Evolutionary conservation across 1,140 invertebrate genomes (phyloP).

Genomic region (Drosophila parabipectinata): DNA sequence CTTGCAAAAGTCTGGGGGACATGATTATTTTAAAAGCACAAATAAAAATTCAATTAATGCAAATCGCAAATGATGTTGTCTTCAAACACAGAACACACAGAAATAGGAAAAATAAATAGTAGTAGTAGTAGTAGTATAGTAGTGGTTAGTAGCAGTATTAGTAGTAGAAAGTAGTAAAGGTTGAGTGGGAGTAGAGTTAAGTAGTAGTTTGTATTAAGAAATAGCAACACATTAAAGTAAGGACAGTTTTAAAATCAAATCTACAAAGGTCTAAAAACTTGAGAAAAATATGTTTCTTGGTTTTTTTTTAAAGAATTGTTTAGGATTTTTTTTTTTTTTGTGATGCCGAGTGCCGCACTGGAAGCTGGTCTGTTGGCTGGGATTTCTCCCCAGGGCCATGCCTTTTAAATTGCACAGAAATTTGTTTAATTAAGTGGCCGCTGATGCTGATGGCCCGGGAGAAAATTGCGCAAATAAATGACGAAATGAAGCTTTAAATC

Average conservation of each 20-base stretch:
- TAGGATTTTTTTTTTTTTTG: conserved; percentile 25
- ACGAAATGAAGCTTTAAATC: conserved; percentile 64
- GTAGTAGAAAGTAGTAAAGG: conserved; percentile 53
- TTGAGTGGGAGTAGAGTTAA: conserved; percentile 45
- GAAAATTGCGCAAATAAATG: conserved; percentile 68
- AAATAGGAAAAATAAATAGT: conserved; percentile 34
- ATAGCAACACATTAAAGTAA: conserved; percentile 74
- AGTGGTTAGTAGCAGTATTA: conserved; percentile 50
- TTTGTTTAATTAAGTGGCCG: conserved; percentile 78
- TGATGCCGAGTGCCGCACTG: conserved; percentile 51
- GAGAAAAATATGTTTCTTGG: conserved; percentile 35
- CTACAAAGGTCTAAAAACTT: conserved; percentile 51
- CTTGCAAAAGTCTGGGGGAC: conserved; percentile 90
- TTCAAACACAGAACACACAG: conserved; percentile 52
- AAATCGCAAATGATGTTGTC: conserved; percentile 69
- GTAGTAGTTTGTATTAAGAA: conserved; percentile 44
- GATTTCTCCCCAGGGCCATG: conserved; percentile 41
- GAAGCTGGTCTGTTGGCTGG: conserved; percentile 41
- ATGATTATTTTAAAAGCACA: conserved; percentile 83
- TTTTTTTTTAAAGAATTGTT: conserved; percentile 2
- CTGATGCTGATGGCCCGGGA: conserved; percentile 46
- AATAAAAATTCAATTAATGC: conserved; percentile 83
- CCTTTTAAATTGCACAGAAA: conserved; percentile 73
- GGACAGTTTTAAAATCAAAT: conserved; percentile 38
- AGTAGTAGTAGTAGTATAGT: conserved; percentile 35